A percentile compares a stretch with the other conserved stretches of the same genome.
Conservation (phyloP, 2,113 vertebrate species). For the Esox niger region DNA sequence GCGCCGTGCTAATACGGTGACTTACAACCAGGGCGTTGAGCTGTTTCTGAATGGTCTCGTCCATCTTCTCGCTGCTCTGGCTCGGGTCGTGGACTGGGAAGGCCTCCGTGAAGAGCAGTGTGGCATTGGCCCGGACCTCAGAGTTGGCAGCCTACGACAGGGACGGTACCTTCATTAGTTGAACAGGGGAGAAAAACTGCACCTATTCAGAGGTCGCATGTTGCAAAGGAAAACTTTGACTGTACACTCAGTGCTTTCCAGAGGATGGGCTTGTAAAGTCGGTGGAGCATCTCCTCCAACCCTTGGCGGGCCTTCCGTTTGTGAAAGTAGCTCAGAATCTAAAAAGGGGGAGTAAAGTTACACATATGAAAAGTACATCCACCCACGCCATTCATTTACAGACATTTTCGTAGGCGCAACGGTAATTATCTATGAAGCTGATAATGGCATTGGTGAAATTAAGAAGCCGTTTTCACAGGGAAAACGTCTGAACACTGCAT, state of each 20-base stretch:
- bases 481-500: too few relatives aligned
- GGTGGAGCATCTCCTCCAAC: slow-evolving; percentile 87
- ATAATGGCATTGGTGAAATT: too few relatives aligned
- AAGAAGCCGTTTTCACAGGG: too few relatives aligned
- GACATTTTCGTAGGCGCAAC: too few relatives aligned
- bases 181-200: not conserved
- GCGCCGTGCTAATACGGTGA: slow-evolving; percentile 11
- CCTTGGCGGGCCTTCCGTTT: slow-evolving; percentile 79
- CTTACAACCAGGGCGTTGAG: slow-evolving; percentile 88
- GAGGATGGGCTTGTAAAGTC: slow-evolving; percentile 88
- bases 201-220: not conserved
- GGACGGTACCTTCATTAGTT: not conserved
- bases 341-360: not conserved
- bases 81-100: slow-evolving; percentile 87
- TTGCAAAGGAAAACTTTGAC: not conserved
- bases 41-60: slow-evolving; percentile 86
- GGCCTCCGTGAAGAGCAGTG: slow-evolving; percentile 86
- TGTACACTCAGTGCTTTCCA: slow-evolving; percentile 83
- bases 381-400: too few relatives aligned
- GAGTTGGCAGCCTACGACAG: slow-evolving; percentile 80
- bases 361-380: not conserved
- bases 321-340: slow-evolving; percentile 90
- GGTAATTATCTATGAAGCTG: too few relatives aligned
- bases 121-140: slow-evolving; percentile 90
- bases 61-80: slow-evolving; percentile 70